Percentiles rank a stretch among this genome's conserved stretches.
phyloP scores from a whole-genome alignment of 1,140 invertebrate species.

The Thrips palmi region DNA sequence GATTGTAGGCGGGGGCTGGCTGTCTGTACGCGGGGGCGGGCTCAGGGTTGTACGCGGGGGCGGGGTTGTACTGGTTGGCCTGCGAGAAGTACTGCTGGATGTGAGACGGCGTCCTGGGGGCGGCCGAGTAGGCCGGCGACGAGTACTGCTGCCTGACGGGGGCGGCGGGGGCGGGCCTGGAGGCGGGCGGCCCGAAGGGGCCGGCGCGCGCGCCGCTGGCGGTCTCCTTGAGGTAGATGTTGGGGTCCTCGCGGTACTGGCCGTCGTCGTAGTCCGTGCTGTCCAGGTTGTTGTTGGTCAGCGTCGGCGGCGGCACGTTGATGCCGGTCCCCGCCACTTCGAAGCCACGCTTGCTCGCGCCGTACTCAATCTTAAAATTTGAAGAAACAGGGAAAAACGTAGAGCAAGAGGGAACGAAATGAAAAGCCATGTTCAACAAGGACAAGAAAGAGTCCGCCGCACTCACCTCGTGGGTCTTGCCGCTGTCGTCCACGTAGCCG shows the following conservation, averaged over 20 bases:
- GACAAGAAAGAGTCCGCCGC: too few species aligned
- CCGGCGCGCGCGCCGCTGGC: conserved; percentile 20
- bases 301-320: conserved; percentile 55
- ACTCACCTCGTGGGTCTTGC: conserved; percentile 43
- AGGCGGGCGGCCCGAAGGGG: conserved; percentile 16
- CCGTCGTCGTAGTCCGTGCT: conserved; percentile 47
- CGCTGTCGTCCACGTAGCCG: conserved; percentile 60
- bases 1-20: conserved; percentile 11
- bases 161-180: too few species aligned
- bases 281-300: conserved; percentile 25
- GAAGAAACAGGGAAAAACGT: too few species aligned
- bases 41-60: conserved; percentile 10
- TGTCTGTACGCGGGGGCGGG: conserved; percentile 12
- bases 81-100: conserved; percentile 18
- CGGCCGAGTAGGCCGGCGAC: neutral
- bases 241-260: conserved; percentile 62
- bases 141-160: conserved; percentile 11
- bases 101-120: conserved; percentile 16
- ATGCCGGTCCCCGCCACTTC: conserved; percentile 56
- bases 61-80: conserved; percentile 15
- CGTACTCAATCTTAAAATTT: conserved; percentile 56
- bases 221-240: conserved; percentile 51
- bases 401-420: too few species aligned
- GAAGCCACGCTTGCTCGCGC: conserved; percentile 56
- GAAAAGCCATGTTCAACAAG: too few species aligned